A percentile compares a stretch with the other conserved stretches of the same genome.
These are phyloP conservation scores for Glandiceps talaboti DNA, from an alignment of 53 echinoderm and acorn worm species.

Conservation along the genomic window DNA sequence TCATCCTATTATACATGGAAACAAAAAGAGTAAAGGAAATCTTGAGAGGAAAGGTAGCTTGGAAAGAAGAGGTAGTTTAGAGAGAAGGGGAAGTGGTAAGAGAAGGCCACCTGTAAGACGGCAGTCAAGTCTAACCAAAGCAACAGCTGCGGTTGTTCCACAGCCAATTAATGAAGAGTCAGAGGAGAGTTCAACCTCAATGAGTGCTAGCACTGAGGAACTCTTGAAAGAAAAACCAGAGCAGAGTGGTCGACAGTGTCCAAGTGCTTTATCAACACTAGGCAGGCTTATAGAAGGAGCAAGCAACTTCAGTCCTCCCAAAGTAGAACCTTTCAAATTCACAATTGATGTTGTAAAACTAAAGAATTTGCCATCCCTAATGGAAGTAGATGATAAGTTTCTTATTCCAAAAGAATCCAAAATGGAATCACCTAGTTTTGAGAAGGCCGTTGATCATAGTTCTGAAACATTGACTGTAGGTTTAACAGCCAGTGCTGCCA, in stretches of 20 bases:
- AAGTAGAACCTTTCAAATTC: slow-evolving; percentile 78
- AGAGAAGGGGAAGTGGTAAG: slow-evolving; percentile 38
- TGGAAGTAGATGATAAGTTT: slow-evolving; percentile 23
- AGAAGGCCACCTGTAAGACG: slow-evolving; percentile 32
- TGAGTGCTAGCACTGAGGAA: background rate
- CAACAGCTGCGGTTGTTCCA: slow-evolving; percentile 57
- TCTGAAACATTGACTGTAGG: slow-evolving; percentile 18
- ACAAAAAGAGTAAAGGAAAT: slow-evolving; percentile 19
- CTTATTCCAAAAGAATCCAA: slow-evolving; percentile 9
- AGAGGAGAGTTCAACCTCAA: slow-evolving; percentile 19
- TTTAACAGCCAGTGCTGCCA: slow-evolving; percentile 40
- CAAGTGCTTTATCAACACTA: background rate
- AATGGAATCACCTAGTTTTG: slow-evolving; percentile 16
- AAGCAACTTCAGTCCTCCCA: slow-evolving; percentile 43
- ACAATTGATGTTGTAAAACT: slow-evolving; percentile 84
- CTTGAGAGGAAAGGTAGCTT: slow-evolving; percentile 4
- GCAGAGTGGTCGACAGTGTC: background rate
- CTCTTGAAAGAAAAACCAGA: background rate
- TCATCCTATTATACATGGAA: slow-evolving; percentile 14
- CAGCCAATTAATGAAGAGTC: slow-evolving; percentile 80
- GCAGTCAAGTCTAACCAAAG: slow-evolving; percentile 33
- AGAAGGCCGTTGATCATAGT: slow-evolving; percentile 4
- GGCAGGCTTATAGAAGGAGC: background rate
- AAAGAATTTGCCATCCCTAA: slow-evolving; percentile 69
- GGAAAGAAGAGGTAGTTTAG: slow-evolving; percentile 18